phyloP scores from a whole-genome alignment of 2,888 invertebrate genomes.

The Aporophyla nigra region DNA sequence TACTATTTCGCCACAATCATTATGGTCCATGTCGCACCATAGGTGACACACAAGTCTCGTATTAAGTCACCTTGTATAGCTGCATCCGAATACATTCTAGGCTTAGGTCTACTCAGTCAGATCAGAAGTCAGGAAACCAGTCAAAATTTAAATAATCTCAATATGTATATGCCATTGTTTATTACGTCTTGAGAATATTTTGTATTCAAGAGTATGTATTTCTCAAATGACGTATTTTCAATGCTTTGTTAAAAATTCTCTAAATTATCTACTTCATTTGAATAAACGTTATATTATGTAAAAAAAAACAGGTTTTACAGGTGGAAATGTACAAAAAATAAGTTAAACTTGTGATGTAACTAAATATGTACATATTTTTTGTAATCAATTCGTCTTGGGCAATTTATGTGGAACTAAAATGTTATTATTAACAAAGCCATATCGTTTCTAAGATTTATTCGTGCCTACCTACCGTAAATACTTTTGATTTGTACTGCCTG shows the following conservation, averaged over 20 bases:
- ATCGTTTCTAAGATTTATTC: constrained; percentile 2
- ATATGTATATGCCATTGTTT: constrained; percentile 31
- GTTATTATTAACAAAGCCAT: constrained; percentile 9
- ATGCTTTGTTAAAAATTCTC: constrained; percentile 24
- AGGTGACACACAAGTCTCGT: constrained; percentile 11
- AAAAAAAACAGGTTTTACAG: constrained; percentile 31
- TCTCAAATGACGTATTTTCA: constrained; percentile 17
- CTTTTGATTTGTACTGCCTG: background rate
- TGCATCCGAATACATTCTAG: constrained; percentile 22
- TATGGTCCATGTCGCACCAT: background rate
- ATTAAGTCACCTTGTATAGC: constrained; percentile 25
- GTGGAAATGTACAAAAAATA: constrained; percentile 15
- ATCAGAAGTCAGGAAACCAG: background rate
- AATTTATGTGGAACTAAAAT: constrained; percentile 22
- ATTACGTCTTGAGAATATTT: constrained; percentile 1
- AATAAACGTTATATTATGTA: constrained; percentile 41
- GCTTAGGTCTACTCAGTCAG: background rate
- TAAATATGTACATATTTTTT: constrained; percentile 13
- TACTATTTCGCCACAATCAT: background rate
- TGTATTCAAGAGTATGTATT: constrained; percentile 20
- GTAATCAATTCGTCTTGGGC: constrained; percentile 13
- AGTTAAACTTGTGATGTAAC: constrained; percentile 23
- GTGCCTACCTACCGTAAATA: background rate
- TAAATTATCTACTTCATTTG: constrained; percentile 33
- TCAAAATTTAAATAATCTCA: constrained; percentile 18